phyloP scores from a whole-genome alignment of 2,113 vertebrate genomes.

The Trinectes maculatus region DNA sequence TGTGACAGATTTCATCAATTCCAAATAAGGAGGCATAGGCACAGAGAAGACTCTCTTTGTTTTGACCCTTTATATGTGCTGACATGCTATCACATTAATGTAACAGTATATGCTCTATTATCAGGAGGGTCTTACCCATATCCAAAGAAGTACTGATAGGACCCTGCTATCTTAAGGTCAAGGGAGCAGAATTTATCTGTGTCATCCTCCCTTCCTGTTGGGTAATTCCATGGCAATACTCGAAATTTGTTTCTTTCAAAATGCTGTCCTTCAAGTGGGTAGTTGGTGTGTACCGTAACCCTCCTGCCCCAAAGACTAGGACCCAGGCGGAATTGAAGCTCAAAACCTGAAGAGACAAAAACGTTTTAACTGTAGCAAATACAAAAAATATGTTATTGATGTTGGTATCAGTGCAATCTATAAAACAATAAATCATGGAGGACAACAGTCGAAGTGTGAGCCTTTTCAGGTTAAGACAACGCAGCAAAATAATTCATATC shows the following conservation, averaged over 20 bases:
- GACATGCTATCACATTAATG: background rate
- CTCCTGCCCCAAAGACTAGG: conserved; percentile 71
- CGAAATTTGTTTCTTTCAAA: conserved; percentile 55
- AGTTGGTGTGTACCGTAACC: conserved; percentile 71
- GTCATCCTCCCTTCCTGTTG: conserved; percentile 72
- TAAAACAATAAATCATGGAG: too few species aligned
- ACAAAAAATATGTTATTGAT: too few species aligned
- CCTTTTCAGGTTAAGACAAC: too few species aligned
- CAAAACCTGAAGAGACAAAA: conserved; percentile 59
- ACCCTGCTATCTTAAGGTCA: conserved; percentile 66
- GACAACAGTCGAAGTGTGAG: too few species aligned
- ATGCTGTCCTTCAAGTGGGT: conserved; percentile 48
- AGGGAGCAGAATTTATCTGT: conserved; percentile 75
- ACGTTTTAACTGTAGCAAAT: background rate
- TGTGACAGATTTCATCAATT: too few species aligned
- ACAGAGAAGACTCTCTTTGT: too few species aligned
- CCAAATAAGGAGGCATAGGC: too few species aligned
- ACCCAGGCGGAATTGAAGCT: conserved; percentile 76
- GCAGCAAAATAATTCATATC: too few species aligned
- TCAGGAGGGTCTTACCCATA: conserved; percentile 54
- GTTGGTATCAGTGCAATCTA: too few species aligned
- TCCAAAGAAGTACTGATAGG: conserved; percentile 76
- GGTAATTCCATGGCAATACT: conserved; percentile 63
- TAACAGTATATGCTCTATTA: too few species aligned
- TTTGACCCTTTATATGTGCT: too few species aligned